Evolutionary conservation across 2,888 invertebrate species (phyloP).

Genomic region (Cremastinae sp.): DNA sequence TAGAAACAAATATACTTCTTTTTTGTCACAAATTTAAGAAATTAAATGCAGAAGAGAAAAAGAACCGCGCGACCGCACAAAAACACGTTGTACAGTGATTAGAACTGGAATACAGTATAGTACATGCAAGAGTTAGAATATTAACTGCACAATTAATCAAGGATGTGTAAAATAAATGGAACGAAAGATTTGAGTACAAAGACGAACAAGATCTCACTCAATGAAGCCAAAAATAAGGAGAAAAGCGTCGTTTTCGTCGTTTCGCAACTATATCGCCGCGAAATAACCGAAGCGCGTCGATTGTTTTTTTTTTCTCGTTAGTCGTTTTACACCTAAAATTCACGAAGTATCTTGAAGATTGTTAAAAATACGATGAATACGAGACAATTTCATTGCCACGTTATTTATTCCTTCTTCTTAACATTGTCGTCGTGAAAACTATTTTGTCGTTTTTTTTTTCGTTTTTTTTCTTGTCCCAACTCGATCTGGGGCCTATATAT

Average conservation of each 20-base stretch:
- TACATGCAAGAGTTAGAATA: background rate
- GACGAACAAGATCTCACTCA: slow-evolving; percentile 52
- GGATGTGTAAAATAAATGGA: slow-evolving; percentile 60
- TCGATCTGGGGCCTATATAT: slow-evolving; percentile 38
- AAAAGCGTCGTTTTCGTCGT: slow-evolving; percentile 35
- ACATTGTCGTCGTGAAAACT: slow-evolving; percentile 9
- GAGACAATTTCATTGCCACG: slow-evolving; percentile 66
- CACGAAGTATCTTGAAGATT: slow-evolving; percentile 22
- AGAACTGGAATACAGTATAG: slow-evolving; percentile 8
- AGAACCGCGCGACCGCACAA: slow-evolving; percentile 4
- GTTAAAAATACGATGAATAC: slow-evolving; percentile 59
- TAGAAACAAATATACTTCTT: background rate
- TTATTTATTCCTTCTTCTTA: slow-evolving; percentile 25
- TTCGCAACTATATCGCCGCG: slow-evolving; percentile 23
- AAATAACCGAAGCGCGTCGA: slow-evolving; percentile 33
- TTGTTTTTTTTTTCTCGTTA: slow-evolving; percentile 35
- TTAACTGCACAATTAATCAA: background rate
- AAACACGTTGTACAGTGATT: slow-evolving; percentile 30
- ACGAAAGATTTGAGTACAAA: slow-evolving; percentile 64
- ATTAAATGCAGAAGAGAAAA: too few relatives aligned
- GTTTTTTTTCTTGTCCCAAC: slow-evolving; percentile 21
- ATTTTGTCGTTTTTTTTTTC: background rate
- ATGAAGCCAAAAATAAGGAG: slow-evolving; percentile 11
- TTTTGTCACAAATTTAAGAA: background rate
- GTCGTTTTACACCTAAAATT: slow-evolving; percentile 28